Evolutionary conservation across 2,888 invertebrate genomes (phyloP).

Genomic region (Nephrotoma appendiculata): DNA sequence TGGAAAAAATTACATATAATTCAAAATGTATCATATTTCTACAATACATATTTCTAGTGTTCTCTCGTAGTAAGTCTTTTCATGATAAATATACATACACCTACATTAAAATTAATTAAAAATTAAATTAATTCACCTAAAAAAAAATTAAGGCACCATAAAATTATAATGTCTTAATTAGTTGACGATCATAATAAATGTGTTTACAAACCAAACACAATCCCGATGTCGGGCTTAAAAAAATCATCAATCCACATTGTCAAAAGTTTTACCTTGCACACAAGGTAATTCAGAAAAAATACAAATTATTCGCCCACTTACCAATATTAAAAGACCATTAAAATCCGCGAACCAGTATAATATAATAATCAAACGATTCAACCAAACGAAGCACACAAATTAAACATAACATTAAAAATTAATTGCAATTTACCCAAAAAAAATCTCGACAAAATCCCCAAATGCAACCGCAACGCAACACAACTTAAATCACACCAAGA

Average conservation of each 20-base stretch:
- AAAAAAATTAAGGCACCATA: too few species aligned
- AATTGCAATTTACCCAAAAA: not conserved
- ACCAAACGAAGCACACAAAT: not conserved
- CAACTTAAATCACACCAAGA: not conserved
- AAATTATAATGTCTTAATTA: too few species aligned
- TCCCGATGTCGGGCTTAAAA: too few species aligned
- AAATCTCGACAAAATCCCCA: not conserved
- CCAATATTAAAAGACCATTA: not conserved
- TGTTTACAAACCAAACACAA: not conserved
- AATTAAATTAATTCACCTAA: too few species aligned
- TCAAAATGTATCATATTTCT: too few species aligned
- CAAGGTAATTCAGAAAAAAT: not conserved
- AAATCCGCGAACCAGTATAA: not conserved
- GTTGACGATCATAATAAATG: not conserved
- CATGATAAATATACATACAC: too few species aligned
- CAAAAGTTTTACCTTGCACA: not conserved
- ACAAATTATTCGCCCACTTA: not conserved
- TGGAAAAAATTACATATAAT: too few species aligned
- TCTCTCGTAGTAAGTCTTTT: too few species aligned
- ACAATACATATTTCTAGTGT: too few species aligned
- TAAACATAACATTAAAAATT: not conserved
- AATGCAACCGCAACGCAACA: not conserved
- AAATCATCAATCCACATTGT: not conserved
- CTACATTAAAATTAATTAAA: too few species aligned
- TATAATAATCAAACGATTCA: not conserved